Evolutionary conservation across 2,797 vertebrate genomes (phyloP).

Genomic region (Smutsia temminckii): DNA sequence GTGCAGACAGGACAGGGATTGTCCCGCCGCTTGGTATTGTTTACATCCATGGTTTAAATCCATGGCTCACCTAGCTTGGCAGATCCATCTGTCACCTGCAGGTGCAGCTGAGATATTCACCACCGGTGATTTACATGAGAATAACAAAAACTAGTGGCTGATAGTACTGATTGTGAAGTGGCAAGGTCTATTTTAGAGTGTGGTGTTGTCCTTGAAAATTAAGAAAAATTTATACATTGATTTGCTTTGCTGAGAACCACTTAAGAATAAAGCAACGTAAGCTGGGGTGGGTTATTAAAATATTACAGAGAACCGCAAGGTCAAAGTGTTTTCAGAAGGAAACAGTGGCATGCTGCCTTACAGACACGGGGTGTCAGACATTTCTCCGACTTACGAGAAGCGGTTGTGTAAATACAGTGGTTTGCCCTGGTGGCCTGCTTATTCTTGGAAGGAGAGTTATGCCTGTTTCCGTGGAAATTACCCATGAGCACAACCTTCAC

Average conservation of each 20-base stretch:
- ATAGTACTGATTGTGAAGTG: not conserved
- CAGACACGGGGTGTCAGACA: accelerated
- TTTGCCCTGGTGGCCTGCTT: not conserved
- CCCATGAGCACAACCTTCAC: not conserved
- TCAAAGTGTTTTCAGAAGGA: not conserved
- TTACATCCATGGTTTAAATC: no score
- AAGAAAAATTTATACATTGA: not conserved
- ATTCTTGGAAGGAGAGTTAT: accelerated
- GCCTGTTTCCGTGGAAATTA: accelerated
- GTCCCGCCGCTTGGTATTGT: accelerated
- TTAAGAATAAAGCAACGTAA: not conserved
- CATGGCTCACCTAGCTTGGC: accelerated
- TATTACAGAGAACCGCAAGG: not conserved
- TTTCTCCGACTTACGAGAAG: accelerated
- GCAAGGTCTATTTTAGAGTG: not conserved
- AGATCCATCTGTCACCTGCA: not conserved
- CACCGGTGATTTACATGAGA: not conserved
- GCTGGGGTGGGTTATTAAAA: not conserved
- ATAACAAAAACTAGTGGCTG: not conserved
- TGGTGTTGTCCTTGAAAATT: not conserved
- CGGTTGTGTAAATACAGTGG: not conserved
- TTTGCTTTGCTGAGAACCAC: not conserved
- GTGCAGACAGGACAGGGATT: accelerated
- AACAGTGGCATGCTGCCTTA: accelerated
- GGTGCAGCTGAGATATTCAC: accelerated